Conservation (phyloP, 2,113 vertebrate species). For the Glareola pratincola region DNA sequence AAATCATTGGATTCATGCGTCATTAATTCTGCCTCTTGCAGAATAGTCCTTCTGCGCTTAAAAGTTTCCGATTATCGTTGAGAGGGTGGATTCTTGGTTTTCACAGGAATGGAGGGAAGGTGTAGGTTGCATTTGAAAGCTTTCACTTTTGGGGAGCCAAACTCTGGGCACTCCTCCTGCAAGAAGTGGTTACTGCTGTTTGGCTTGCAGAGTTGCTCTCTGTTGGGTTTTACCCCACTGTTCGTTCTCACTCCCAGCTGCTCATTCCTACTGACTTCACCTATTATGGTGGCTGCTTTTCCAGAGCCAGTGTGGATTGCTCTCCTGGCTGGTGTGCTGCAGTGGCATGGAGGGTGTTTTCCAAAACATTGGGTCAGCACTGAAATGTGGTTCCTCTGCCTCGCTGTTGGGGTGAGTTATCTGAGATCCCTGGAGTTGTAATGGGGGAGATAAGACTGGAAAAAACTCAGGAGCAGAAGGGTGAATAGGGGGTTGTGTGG, state of each 20-base stretch:
- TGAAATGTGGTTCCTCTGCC: neutral
- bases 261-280: neutral
- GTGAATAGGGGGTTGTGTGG: neutral
- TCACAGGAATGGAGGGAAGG: neutral
- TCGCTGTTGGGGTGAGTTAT: accelerated
- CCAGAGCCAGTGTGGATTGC: neutral
- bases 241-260: neutral
- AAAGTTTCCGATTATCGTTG: neutral
- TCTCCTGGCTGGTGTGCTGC: neutral
- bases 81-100: neutral
- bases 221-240: neutral
- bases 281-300: neutral
- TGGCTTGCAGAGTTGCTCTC: neutral
- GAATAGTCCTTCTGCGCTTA: neutral
- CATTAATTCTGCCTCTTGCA: neutral
- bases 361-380: neutral
- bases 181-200: neutral
- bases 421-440: neutral
- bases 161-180: neutral
- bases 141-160: neutral
- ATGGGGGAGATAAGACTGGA: neutral
- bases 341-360: neutral
- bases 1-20: neutral
- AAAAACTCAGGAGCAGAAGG: neutral
- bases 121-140: neutral